Percentiles rank a stretch among this genome's conserved stretches.
Evolutionary conservation across 2,113 vertebrate genomes (phyloP).

Genomic region (Catharus fuscescens): DNA sequence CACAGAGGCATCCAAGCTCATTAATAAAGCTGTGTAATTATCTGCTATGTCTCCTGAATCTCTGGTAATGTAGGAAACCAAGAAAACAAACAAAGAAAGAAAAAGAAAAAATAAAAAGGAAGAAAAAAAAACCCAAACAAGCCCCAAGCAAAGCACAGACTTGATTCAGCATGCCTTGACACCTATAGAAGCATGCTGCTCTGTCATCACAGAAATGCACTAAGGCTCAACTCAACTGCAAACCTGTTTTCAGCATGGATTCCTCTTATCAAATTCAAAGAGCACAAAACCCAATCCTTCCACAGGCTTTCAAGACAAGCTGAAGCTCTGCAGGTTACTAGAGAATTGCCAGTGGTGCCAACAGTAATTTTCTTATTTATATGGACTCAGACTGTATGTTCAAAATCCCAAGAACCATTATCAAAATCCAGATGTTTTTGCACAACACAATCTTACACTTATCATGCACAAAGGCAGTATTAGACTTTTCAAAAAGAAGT

Average conservation of each 20-base stretch:
- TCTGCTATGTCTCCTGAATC: neutral
- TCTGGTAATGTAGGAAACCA: neutral
- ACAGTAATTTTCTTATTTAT: neutral
- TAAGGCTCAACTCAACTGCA: neutral
- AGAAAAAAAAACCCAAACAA: neutral
- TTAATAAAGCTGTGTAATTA: neutral
- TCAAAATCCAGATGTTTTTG: neutral
- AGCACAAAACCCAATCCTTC: neutral
- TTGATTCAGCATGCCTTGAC: neutral
- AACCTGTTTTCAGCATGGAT: neutral
- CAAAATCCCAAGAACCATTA: neutral
- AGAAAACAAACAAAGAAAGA: neutral
- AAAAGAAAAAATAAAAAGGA: too few species aligned
- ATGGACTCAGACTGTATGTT: fast-evolving
- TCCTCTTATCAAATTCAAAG: neutral
- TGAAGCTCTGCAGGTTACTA: neutral
- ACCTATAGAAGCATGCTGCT: neutral
- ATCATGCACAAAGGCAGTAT: neutral
- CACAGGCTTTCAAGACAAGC: neutral
- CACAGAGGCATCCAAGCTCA: neutral
- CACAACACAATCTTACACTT: neutral
- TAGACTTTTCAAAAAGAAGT: neutral
- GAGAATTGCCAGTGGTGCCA: neutral
- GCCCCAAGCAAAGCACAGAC: neutral
- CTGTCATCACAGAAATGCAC: neutral